A percentile compares a stretch with the other conserved stretches of the same genome.
phyloP scores from a whole-genome alignment of 2,888 invertebrate genomes.

The Diaprepes abbreviatus region DNA sequence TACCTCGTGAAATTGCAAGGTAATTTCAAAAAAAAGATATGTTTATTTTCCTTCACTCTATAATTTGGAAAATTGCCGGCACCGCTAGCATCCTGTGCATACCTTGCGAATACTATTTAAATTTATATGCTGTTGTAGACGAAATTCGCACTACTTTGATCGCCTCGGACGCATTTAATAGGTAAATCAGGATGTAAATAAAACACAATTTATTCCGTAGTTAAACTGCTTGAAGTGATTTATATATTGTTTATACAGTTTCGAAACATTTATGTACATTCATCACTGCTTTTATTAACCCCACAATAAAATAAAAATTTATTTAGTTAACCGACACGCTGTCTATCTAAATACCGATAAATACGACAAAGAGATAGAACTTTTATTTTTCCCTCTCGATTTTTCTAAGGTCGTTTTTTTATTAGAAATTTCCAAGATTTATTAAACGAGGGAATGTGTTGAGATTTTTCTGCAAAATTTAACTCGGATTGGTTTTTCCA shows the following conservation, averaged over 20 bases:
- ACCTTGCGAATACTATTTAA: no score
- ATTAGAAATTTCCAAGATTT: conserved; percentile 19
- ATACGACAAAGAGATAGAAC: neutral
- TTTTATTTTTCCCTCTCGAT: conserved; percentile 13
- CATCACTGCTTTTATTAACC: neutral
- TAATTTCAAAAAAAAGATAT: no score
- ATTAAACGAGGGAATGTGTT: neutral
- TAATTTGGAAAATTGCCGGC: no score
- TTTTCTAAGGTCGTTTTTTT: neutral
- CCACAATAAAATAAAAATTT: neutral
- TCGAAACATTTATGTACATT: conserved; percentile 1
- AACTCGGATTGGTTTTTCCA: conserved; percentile 9
- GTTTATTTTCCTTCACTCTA: no score
- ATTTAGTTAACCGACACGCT: neutral
- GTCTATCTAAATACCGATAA: neutral
- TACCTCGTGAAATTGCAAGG: no score
- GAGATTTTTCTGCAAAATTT: conserved; percentile 34
- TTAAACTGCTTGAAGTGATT: neutral
- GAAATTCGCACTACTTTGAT: neutral
- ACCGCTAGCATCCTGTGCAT: no score
- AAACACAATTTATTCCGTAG: neutral
- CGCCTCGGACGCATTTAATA: neutral
- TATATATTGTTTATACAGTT: neutral
- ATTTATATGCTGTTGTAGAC: no score
- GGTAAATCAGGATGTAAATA: neutral